phyloP scores from a whole-genome alignment of 1,140 invertebrate species.

The Neodiprion fabricii region DNA sequence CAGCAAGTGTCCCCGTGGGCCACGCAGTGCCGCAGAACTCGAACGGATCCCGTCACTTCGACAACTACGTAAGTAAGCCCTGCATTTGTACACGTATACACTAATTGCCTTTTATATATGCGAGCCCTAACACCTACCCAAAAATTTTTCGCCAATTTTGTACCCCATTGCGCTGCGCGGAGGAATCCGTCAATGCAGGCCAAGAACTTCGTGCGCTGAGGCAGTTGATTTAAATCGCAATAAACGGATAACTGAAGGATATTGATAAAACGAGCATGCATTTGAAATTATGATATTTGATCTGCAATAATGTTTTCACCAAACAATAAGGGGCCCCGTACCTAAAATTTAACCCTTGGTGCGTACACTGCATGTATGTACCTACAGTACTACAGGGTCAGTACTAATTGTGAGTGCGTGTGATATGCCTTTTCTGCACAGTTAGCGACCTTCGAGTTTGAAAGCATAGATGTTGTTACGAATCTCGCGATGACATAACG shows the following conservation, averaged over 20 bases:
- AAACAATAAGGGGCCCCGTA: too few relatives aligned
- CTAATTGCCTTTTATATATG: too few relatives aligned
- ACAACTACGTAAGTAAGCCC: conserved; percentile 12
- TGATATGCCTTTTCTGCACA: too few relatives aligned
- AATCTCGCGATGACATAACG: not conserved
- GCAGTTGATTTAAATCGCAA: not conserved
- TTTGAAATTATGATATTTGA: too few relatives aligned
- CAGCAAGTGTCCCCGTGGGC: conserved; percentile 20
- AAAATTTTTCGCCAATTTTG: not conserved
- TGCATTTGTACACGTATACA: not conserved
- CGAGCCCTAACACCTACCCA: too few relatives aligned
- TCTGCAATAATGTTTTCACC: too few relatives aligned
- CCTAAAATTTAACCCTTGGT: not conserved
- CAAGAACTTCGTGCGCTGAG: not conserved
- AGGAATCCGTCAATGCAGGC: not conserved
- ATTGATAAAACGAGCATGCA: too few relatives aligned
- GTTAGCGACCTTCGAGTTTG: not conserved
- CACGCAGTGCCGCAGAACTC: conserved; percentile 11
- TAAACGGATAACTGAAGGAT: not conserved
- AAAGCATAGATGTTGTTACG: not conserved
- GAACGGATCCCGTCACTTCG: conserved; percentile 17
- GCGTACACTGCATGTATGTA: not conserved
- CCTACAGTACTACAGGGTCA: not conserved
- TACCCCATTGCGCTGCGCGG: not conserved
- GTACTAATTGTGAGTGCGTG: too few relatives aligned